Base-by-base conservation (phyloP, 2,888 invertebrate species). In the Netelia fuscicornis region DNA sequence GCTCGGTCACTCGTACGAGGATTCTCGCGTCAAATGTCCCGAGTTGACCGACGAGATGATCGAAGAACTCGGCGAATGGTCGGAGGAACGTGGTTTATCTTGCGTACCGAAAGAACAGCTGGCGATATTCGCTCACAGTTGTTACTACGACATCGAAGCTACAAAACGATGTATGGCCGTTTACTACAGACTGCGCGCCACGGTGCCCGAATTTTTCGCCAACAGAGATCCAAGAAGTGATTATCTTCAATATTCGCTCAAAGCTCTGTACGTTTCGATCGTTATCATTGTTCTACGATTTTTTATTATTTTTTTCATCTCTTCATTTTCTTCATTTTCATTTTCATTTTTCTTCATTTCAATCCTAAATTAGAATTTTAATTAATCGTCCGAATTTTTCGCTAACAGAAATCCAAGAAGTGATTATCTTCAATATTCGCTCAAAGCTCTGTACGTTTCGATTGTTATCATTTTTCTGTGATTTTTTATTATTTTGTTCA, bases 101-200 rank as follows among this genome's bases (percentile, higher is more conserved):
- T 75, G 85, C n/a, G 84, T 92, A 54, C 90, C 95, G 48, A 95
- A 96, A 87, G 96, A 96, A 92, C 96, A 96, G 91, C 94, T 96
- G 77, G 94, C 96, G 44, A 92, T 96, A 62, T 97, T 97, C 90
- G 95, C 96, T 87, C 95, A 96, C 89, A 96, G 96, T 68, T 96
- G 96, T 92, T 95, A 95, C 84, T 95, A 95, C 79, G 94, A 96
- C 58, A 89, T 95, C 88, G 95, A 95, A 13, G 95, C 94, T 74
- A 95, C 95, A 0, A 95, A 95, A 90, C 93, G 91, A n/a, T 96
- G 96, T 88, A 96, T 97, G 88, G 94, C 95, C 87, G 94, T 94
- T 82, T 96, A 96, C 93, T 96, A 96, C 90, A 94, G 94, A 48
- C 93, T 95, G 76, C 95, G 95, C 86, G 95, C 95, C 87, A 95